Evolutionary conservation across 2,888 invertebrate species (phyloP).

Genomic region (Timandra comae): DNA sequence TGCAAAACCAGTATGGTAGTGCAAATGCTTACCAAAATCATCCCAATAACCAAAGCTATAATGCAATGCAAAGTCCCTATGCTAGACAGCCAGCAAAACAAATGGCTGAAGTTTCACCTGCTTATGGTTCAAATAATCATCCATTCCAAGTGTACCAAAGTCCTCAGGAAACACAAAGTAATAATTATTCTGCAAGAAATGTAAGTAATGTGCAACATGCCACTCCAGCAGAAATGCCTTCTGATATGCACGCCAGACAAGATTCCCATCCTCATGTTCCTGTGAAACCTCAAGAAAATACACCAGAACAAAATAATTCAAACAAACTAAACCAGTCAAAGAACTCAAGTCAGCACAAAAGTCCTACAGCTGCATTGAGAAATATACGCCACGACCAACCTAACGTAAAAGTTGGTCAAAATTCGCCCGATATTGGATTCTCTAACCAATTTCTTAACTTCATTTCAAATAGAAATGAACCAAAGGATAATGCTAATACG

Average conservation of each 20-base stretch:
- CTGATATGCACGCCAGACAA: constrained; percentile 41
- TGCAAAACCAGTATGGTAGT: constrained; percentile 53
- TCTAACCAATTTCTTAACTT: constrained; percentile 70
- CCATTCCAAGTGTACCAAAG: constrained; percentile 66
- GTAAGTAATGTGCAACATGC: constrained; percentile 26
- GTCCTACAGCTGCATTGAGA: constrained; percentile 57
- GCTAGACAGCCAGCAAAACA: constrained; percentile 49
- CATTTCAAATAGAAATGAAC: constrained; percentile 70
- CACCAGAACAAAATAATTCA: constrained; percentile 33
- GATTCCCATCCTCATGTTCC: constrained; percentile 29
- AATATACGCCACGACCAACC: constrained; percentile 68
- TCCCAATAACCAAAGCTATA: constrained; percentile 46
- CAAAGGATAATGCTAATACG: constrained; percentile 72
- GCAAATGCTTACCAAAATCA: constrained; percentile 48
- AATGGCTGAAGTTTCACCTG: constrained; percentile 38
- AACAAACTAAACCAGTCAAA: constrained; percentile 40
- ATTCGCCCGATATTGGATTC: constrained; percentile 66
- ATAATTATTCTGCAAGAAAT: constrained; percentile 33
- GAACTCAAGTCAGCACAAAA: constrained; percentile 45
- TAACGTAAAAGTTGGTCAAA: constrained; percentile 52
- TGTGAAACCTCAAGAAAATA: constrained; percentile 31
- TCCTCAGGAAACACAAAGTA: constrained; percentile 50
- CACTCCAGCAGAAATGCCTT: constrained; percentile 31
- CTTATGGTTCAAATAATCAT: constrained; percentile 44
- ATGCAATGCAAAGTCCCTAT: constrained; percentile 51